phyloP scores from a whole-genome alignment of 2,888 invertebrate species.

The Rhagophthalmus giganteus region DNA sequence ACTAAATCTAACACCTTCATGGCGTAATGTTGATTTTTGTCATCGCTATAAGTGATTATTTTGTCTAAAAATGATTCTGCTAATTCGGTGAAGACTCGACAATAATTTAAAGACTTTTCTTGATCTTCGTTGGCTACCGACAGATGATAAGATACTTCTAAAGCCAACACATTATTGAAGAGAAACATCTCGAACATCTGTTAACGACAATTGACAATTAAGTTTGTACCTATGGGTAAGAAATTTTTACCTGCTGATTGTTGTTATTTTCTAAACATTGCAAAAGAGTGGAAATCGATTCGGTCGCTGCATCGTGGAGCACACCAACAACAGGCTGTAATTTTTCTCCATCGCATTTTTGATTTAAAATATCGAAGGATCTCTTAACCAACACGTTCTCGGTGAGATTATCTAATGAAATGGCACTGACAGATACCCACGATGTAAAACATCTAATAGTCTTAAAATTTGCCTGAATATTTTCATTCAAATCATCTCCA shows the following conservation, averaged over 20 bases:
- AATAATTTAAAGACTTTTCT: constrained; percentile 92
- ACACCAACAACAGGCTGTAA: constrained; percentile 41
- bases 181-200: constrained; percentile 76
- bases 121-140: constrained; percentile 92
- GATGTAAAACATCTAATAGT: constrained; percentile 86
- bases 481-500: constrained; percentile 66
- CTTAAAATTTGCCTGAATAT: constrained; percentile 69
- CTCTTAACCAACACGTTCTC: constrained; percentile 74
- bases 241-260: too few relatives aligned
- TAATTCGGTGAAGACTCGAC: constrained; percentile 91
- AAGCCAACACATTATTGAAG: constrained; percentile 76
- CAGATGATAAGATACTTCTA: constrained; percentile 86
- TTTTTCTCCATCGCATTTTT: constrained; percentile 45
- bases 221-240: too few relatives aligned
- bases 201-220: too few relatives aligned
- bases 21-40: constrained; percentile 71
- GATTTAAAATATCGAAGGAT: constrained; percentile 68
- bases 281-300: constrained; percentile 84
- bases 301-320: constrained; percentile 88
- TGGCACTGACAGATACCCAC: constrained; percentile 85
- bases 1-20: constrained; percentile 86
- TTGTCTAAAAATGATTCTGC: constrained; percentile 88
- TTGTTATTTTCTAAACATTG: constrained; percentile 80
- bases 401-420: constrained; percentile 73
- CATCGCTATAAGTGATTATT: constrained; percentile 68